Evolutionary conservation across 2,113 vertebrate species (phyloP), one percentile per base, ranked within the genome.

Genomic region (Dissostichus mawsoni): DNA sequence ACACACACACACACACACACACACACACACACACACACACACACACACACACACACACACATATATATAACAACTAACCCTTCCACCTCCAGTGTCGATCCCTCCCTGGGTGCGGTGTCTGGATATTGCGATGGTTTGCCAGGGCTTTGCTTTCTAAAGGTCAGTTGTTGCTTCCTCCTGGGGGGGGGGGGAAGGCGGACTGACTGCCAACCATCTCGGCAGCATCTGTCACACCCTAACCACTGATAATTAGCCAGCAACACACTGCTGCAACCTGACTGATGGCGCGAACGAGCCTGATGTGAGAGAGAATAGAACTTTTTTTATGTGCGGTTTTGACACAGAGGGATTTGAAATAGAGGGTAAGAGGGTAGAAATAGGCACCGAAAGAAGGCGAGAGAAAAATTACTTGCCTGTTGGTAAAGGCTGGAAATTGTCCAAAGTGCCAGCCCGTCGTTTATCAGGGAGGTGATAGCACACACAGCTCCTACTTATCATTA

Each of bases 191-290:
- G 17, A 8, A 13, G 29, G 59, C 44, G 17, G 48, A 64, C 69
- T 51, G 81, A 59, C 82, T 79, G 82, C 82, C 75, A 81, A 71
- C 69, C 47, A 61, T 69, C 76, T 70, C 47, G 1, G 57, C 52
- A 9, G 82, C 84, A 92, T 91, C 87, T 83, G 81, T 90, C 87
- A 90, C 70, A 79, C 74, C 75, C 70, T 77, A 84, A 87, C 53
- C 65, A 53, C 83, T 73, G 74, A 81, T 89, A 86, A 90, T 89
- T 81, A 90, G 69, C 65, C 78, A 51, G 53, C 58, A 61, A 80
- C 52, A 25, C 23, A 58, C 36, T 44, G 76, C 78, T 45, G 65
- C 41, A 69, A 78, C 65, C 62, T 71, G 45, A 74, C 20, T 76
- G 57, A 44, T 48, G 51, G 50, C 36, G 36, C 23, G n/a, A 53